Base-by-base conservation (phyloP, 2,888 invertebrate genomes). In the Hypolimnas misippus region DNA sequence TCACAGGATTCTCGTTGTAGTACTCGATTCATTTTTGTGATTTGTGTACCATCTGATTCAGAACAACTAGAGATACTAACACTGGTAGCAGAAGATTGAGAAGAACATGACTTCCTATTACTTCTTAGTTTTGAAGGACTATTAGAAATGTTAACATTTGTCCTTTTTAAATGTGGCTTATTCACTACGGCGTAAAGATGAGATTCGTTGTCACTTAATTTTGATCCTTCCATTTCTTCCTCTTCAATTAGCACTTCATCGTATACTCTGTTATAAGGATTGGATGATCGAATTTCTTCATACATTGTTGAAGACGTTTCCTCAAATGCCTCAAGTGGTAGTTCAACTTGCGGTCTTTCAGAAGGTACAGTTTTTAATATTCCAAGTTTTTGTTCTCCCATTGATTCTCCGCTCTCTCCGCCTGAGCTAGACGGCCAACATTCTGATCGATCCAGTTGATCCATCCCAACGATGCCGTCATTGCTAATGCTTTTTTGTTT, bases 401-500 rank as follows among this genome's bases (percentile, higher is more conserved):
- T 92, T 1, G 92, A 93, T 70, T 93, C 93, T 50, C 93, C 94
- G 68, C 94, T 94, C 72, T 93, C 93, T 44, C 94, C 94, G 66
- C 94, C 94, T 61, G 93, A 93, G 71, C 94, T 94, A 17, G 93
- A 94, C 3, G 96, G 96, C 96, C 96, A 96, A 77, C 96, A 96
- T 73, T 96, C 95, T 1, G 96, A 96, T 69, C 88, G 79, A 67
- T 92, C 91, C 46, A 96, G 94, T 70, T 96, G 96, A 81, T 96
- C 96, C 92, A 96, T 94, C 58, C 94, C 94, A 73, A 94, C 93
- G 73, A 94, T 95, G 62, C 95, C 95, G 82, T 96, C 96, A 59
- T 95, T 95, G 70, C 96, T 96, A 89, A 94, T 94, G 81, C 96
- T 97, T 83, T 97, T 97, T 80, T 97, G 97, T 83, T 97, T 97